Evolutionary conservation across 2,888 invertebrate species (phyloP).

Genomic region (Acrobasis suavella): DNA sequence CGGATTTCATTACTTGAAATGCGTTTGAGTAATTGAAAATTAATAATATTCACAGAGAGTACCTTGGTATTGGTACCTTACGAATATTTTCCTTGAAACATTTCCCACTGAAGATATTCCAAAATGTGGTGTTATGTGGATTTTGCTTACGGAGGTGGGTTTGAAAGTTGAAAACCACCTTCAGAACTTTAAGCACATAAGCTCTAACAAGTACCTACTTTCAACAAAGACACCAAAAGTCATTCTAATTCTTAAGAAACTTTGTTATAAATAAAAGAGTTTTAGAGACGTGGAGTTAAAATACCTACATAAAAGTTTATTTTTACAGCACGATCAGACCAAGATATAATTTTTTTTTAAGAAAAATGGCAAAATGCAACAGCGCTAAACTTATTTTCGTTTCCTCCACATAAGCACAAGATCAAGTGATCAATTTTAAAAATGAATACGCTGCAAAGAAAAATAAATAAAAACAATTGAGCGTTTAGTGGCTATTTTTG

Average conservation of each 20-base stretch:
- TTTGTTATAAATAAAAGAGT: neutral
- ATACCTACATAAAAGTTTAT: no score
- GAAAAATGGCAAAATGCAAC: no score
- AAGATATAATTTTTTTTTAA: no score
- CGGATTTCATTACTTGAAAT: no score
- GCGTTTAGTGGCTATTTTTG: no score
- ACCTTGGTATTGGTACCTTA: neutral
- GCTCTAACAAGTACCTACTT: neutral
- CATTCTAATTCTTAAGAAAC: neutral
- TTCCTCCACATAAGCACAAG: no score
- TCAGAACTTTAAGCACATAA: neutral
- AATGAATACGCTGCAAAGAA: no score
- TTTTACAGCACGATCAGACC: no score
- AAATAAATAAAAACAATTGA: no score
- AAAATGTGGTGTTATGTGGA: neutral
- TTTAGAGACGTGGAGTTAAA: no score
- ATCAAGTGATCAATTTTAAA: no score
- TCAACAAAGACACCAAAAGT: neutral
- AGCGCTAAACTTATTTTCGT: no score
- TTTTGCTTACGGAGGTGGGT: neutral
- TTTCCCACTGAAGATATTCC: neutral
- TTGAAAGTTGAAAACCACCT: neutral
- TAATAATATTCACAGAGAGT: neutral
- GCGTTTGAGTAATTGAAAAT: neutral
- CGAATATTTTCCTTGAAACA: neutral